Evolutionary conservation across 2,797 vertebrate genomes (phyloP).

Genomic region (Hippoglossus hippoglossus): DNA sequence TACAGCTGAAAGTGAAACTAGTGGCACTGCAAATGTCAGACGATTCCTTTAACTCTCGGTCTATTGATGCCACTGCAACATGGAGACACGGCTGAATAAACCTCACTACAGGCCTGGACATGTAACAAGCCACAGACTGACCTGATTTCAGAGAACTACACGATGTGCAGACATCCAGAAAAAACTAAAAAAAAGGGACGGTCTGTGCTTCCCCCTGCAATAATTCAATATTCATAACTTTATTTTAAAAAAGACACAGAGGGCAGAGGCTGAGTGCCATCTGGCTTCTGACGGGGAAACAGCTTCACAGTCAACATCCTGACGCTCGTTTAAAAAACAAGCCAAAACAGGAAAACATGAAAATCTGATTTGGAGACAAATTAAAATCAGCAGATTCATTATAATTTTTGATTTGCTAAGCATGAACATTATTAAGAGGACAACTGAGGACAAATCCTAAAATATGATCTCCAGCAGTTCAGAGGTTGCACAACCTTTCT

Average conservation of each 20-base stretch:
- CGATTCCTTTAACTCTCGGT: not conserved
- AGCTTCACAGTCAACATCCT: not conserved
- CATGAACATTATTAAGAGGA: not conserved
- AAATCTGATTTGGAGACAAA: constrained; percentile 4
- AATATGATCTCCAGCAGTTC: not conserved
- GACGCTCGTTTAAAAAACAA: not conserved
- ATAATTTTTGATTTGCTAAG: not conserved
- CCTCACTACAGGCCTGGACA: not conserved
- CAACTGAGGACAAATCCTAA: not conserved
- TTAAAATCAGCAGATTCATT: not conserved
- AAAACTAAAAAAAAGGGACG: constrained; percentile 31
- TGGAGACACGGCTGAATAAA: constrained; percentile 29
- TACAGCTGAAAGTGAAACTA: constrained; percentile 8
- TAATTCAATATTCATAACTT: constrained; percentile 73
- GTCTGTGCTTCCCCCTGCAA: constrained; percentile 23
- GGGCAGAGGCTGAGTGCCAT: constrained; percentile 24
- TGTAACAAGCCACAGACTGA: constrained; percentile 37
- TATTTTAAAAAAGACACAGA: constrained; percentile 50
- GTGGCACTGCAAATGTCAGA: not conserved
- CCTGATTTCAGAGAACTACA: constrained; percentile 55
- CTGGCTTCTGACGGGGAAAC: constrained; percentile 44
- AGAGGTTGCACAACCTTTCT: not conserved
- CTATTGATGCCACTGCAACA: constrained; percentile 16
- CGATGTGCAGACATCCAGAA: constrained; percentile 51
- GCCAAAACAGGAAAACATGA: not conserved